Percentiles rank a stretch among this genome's conserved stretches.
Conservation (phyloP, 2,888 invertebrate genomes). For the Volucella inanis region DNA sequence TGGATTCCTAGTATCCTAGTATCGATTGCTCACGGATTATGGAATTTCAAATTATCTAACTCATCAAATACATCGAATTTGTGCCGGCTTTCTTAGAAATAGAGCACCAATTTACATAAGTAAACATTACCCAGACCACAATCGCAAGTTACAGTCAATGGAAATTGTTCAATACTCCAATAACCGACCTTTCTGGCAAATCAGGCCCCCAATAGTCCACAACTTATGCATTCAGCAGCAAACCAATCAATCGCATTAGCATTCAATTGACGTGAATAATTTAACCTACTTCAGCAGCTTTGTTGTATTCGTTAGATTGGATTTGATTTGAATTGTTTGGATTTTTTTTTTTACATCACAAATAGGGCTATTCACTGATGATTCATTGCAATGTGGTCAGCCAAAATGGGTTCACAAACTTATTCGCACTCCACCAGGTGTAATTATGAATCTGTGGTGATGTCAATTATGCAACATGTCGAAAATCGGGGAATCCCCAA, state of each 20-base stretch:
- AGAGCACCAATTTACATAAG: too few species aligned
- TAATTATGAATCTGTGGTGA: constrained; percentile 44
- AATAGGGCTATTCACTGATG: constrained; percentile 3
- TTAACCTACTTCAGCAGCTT: constrained; percentile 60
- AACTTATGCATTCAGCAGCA: background rate
- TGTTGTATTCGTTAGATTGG: constrained; percentile 13
- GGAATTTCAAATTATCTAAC: too few species aligned
- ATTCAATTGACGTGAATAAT: constrained; percentile 50
- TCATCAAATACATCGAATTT: too few species aligned
- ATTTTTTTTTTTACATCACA: background rate
- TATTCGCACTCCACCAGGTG: background rate
- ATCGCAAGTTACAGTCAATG: too few species aligned
- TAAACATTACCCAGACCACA: too few species aligned
- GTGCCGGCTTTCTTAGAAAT: too few species aligned
- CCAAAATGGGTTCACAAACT: background rate
- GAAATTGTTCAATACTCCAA: too few species aligned
- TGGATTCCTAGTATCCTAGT: too few species aligned
- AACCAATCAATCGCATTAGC: constrained; percentile 43
- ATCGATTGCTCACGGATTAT: too few species aligned
- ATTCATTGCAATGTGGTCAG: constrained; percentile 11
- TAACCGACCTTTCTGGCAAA: too few species aligned
- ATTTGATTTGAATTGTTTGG: background rate
- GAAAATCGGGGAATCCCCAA: constrained; percentile 67
- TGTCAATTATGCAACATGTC: constrained; percentile 43
- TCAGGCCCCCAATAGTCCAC: too few species aligned